Evolutionary conservation across 2,888 invertebrate species (phyloP).

Genomic region (Apotomis capreana): DNA sequence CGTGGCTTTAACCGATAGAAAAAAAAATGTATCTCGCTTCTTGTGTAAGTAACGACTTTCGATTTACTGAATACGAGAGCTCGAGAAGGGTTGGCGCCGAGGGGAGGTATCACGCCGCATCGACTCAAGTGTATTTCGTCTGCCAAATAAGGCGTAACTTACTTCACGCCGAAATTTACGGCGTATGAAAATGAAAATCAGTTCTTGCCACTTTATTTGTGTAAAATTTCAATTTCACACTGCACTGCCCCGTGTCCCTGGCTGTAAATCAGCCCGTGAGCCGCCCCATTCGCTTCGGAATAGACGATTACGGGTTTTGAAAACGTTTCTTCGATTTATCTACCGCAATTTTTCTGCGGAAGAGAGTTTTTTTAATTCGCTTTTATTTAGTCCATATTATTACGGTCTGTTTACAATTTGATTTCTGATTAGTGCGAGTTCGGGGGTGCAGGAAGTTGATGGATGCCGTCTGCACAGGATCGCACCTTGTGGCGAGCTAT

Average conservation of each 20-base stretch:
- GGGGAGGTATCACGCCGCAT: slow-evolving; percentile 71
- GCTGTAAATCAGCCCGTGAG: slow-evolving; percentile 48
- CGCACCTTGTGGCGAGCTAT: too few relatives aligned
- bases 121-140: slow-evolving; percentile 69
- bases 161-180: slow-evolving; percentile 65
- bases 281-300: slow-evolving; percentile 14
- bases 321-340: slow-evolving; percentile 19
- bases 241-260: slow-evolving; percentile 56
- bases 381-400: too few relatives aligned
- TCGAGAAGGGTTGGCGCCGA: slow-evolving; percentile 69
- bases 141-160: slow-evolving; percentile 77
- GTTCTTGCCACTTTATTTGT: slow-evolving; percentile 60
- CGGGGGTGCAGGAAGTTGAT: too few relatives aligned
- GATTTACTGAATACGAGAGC: slow-evolving; percentile 76
- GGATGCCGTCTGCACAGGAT: too few relatives aligned
- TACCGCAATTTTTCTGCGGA: slow-evolving; percentile 6
- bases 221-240: slow-evolving; percentile 73
- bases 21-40: slow-evolving; percentile 73
- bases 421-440: too few relatives aligned
- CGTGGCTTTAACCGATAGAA: slow-evolving; percentile 62
- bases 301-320: slow-evolving; percentile 25
- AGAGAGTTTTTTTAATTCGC: too few relatives aligned
- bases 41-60: slow-evolving; percentile 75
- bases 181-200: slow-evolving; percentile 62
- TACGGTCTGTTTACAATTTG: too few relatives aligned